Evolutionary conservation across 64 coral and sea anemone genomes (phyloP), one percentile per base, ranked within the genome.

Genomic region (Platygyra sinensis): DNA sequence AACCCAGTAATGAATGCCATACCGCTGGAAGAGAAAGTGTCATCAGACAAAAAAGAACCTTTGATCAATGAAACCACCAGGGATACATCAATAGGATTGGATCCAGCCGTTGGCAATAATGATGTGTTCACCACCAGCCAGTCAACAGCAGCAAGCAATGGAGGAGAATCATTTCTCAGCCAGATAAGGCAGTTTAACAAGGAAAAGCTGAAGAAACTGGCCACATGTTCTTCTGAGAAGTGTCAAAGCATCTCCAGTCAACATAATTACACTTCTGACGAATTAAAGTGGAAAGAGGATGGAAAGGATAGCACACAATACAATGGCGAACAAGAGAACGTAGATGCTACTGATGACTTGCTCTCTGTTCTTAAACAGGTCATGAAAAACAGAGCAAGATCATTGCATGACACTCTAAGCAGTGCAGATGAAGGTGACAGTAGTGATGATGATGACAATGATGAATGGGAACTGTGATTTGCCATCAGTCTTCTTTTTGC

Each of bases 391-490:
- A 85, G 81, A 85, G 81, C 81, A 46, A 69, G 39, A 63, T 63
- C 51, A 50, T 30, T 85, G 36, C 81, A 85, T 27, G 81, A 72
- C n/a, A 85, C 81, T 18, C 52, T 85, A 16, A 85, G 20, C 24
- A 71, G 63, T 52, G 39, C 36, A 29, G 62, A 71, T 27, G 63
- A 71, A 15, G 42, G 15, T 71, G 39, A 71, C 22, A 51, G 19
- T 85, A 71, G 63, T 72, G 3, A 24, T 81, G 79, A 63, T 64
- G 54, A 81, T 20, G 59, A 27, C 31, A 15, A 65, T 50, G 42
- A 51, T 72, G 81, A 85, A 18, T 85, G 81, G 81, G 81, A 85
- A 49, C 31, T 85, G 38, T 85, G 62, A 85, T 61, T 38, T 57
- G 12, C 54, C 54, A 57, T 57, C 54, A 57, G 15, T 57, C 54